These are phyloP conservation scores for Psittacus erithacus DNA, from an alignment of 2,113 vertebrate species.

Conservation along the genomic window DNA sequence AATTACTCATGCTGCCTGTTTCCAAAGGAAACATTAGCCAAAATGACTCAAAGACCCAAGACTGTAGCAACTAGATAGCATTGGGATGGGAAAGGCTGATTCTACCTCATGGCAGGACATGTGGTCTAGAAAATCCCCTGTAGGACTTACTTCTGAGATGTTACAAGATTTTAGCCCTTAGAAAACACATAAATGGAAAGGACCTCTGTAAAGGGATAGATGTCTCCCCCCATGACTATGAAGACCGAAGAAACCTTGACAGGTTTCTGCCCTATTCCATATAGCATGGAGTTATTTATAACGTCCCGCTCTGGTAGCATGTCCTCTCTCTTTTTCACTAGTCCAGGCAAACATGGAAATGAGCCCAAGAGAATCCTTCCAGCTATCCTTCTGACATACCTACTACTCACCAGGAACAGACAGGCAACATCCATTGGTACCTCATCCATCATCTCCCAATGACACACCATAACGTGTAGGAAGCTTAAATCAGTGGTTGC, in stretches of 20 bases:
- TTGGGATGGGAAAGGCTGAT: accelerated
- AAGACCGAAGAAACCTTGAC: background rate
- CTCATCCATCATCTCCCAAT: background rate
- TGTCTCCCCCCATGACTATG: accelerated
- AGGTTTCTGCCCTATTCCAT: background rate
- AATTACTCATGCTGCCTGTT: background rate
- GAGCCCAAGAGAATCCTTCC: background rate
- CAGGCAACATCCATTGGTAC: background rate
- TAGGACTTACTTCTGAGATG: background rate
- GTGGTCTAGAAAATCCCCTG: background rate
- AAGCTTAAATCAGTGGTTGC: background rate
- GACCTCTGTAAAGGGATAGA: background rate
- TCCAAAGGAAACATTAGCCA: background rate
- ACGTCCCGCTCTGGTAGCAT: accelerated
- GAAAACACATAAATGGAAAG: background rate
- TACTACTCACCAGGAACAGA: accelerated
- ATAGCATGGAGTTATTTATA: background rate
- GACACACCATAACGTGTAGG: accelerated
- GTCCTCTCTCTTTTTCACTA: background rate
- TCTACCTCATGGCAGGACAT: background rate
- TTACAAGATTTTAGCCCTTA: background rate
- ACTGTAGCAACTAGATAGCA: background rate
- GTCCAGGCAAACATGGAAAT: background rate
- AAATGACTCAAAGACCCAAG: background rate
- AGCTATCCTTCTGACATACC: background rate